These are phyloP conservation scores for Rhopalosiphum nymphaeae DNA, from an alignment of 2,888 invertebrate species.

Conservation along the genomic window DNA sequence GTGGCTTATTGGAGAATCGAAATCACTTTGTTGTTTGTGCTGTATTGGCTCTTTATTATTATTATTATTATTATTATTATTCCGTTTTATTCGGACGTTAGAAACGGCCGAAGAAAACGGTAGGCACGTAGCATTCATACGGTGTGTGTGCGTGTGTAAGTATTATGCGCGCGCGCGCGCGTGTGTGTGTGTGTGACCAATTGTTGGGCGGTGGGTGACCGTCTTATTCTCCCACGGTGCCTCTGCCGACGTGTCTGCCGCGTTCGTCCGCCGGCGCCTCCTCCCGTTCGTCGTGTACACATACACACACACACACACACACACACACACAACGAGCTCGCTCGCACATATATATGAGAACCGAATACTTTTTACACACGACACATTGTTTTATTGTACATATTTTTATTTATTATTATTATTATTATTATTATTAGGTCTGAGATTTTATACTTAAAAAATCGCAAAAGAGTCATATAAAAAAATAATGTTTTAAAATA, in stretches of 20 bases:
- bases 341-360: slow-evolving; percentile 30
- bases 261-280: slow-evolving; percentile 65
- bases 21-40: slow-evolving; percentile 47
- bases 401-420: slow-evolving; percentile 30
- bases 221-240: slow-evolving; percentile 65
- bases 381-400: slow-evolving; percentile 54
- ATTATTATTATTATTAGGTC: slow-evolving; percentile 35
- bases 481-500: neutral
- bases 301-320: neutral
- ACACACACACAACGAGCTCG: neutral
- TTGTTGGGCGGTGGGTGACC: slow-evolving; percentile 65
- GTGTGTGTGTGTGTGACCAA: slow-evolving; percentile 63
- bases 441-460: neutral
- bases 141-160: slow-evolving; percentile 30
- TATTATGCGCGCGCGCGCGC: slow-evolving; percentile 5
- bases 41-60: slow-evolving; percentile 56
- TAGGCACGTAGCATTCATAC: slow-evolving; percentile 64
- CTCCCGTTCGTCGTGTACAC: slow-evolving; percentile 45
- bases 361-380: slow-evolving; percentile 48
- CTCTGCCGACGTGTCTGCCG: slow-evolving; percentile 65
- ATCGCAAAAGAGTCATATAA: neutral
- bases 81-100: slow-evolving; percentile 65
- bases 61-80: slow-evolving; percentile 57
- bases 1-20: slow-evolving; percentile 52
- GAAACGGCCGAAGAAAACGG: slow-evolving; percentile 63